A percentile compares a stretch with the other conserved stretches of the same genome.
Conservation (phyloP, 2,113 vertebrate genomes). For the Willisornis vidua region DNA sequence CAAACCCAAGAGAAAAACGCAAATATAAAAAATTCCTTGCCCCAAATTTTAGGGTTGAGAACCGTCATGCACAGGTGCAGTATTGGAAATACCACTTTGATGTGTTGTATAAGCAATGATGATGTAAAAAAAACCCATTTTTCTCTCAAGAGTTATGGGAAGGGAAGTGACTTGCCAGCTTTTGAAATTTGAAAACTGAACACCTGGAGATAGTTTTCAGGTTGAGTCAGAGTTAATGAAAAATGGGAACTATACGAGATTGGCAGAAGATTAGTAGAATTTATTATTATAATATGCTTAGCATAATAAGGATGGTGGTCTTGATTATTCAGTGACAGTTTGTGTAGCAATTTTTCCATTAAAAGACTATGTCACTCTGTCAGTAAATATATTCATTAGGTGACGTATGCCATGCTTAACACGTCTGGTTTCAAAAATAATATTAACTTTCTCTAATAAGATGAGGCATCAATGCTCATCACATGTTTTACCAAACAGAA, state of each 20-base stretch:
- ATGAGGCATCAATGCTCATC: neutral
- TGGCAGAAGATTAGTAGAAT: constrained; percentile 17
- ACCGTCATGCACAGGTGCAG: neutral
- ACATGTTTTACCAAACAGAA: neutral
- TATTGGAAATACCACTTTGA: neutral
- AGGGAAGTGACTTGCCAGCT: neutral
- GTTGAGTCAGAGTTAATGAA: constrained; percentile 9
- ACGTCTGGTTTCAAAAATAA: neutral
- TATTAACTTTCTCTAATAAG: neutral
- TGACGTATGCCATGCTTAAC: neutral
- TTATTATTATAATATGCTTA: constrained; percentile 9
- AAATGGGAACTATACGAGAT: neutral
- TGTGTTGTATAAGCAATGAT: neutral
- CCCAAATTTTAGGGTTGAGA: neutral
- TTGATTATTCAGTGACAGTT: constrained; percentile 21
- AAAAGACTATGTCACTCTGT: neutral
- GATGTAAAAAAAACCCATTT: neutral
- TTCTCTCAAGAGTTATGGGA: neutral
- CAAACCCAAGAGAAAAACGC: neutral
- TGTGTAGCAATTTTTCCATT: constrained; percentile 14
- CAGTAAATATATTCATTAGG: neutral
- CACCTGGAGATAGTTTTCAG: constrained; percentile 15
- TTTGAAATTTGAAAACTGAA: neutral
- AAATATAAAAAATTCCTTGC: neutral
- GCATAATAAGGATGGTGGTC: neutral